phyloP scores from a whole-genome alignment of 2,888 invertebrate genomes.

The Melinaea menophilus region DNA sequence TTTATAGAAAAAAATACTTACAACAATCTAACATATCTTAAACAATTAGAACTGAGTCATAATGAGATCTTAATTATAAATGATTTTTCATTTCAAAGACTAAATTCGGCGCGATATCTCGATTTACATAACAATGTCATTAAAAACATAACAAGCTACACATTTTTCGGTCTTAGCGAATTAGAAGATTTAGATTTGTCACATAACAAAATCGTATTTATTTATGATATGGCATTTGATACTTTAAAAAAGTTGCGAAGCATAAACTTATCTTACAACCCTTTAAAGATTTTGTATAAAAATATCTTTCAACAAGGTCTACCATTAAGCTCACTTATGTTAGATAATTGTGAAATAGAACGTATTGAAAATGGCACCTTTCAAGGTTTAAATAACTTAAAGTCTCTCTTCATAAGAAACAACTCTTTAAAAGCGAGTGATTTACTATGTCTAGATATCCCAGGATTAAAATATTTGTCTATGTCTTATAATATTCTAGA shows the following conservation, averaged over 20 bases:
- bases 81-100: constrained; percentile 86
- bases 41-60: constrained; percentile 86
- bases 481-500: constrained; percentile 89
- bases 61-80: constrained; percentile 89
- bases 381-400: constrained; percentile 84
- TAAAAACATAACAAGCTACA: constrained; percentile 82
- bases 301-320: constrained; percentile 87
- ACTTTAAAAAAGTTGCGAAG: constrained; percentile 86
- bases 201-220: constrained; percentile 81
- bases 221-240: constrained; percentile 86
- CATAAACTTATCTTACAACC: constrained; percentile 88
- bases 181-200: constrained; percentile 89
- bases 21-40: constrained; percentile 84
- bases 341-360: constrained; percentile 86
- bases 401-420: constrained; percentile 85
- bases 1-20: constrained; percentile 85
- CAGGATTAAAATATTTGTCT: constrained; percentile 84
- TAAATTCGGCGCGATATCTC: constrained; percentile 86
- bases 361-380: constrained; percentile 87
- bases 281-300: constrained; percentile 83
- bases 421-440: constrained; percentile 84
- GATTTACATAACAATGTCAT: constrained; percentile 87
- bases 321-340: constrained; percentile 83
- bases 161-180: constrained; percentile 86
- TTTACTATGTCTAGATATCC: constrained; percentile 84